A percentile compares a stretch with the other conserved stretches of the same genome.
These are phyloP conservation scores for Sebastes minor DNA, from an alignment of 2,797 vertebrate genomes.

Conservation along the genomic window DNA sequence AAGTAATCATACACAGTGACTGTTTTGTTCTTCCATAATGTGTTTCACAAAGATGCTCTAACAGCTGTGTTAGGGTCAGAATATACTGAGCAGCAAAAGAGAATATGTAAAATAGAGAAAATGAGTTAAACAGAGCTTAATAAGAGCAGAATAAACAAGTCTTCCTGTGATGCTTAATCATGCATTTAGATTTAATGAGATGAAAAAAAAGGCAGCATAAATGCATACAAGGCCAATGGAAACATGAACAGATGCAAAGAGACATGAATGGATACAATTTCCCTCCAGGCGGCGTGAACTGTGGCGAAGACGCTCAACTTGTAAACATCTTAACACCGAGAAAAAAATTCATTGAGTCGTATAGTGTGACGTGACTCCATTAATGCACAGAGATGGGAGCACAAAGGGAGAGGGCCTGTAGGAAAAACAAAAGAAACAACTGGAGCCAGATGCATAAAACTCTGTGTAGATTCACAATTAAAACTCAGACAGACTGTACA, in stretches of 20 bases:
- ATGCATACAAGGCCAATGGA: not conserved
- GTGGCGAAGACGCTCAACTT: not conserved
- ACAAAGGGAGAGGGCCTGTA: not conserved
- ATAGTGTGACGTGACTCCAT: not conserved
- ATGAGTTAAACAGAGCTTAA: not conserved
- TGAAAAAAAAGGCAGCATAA: not conserved
- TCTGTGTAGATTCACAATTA: not conserved
- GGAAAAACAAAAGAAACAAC: not conserved
- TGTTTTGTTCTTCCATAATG: not conserved
- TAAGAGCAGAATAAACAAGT: not conserved
- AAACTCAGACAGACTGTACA: not conserved
- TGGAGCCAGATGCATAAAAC: not conserved
- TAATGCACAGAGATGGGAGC: not conserved
- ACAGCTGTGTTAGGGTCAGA: not conserved
- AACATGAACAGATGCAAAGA: slow-evolving; percentile 8
- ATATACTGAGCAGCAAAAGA: not conserved
- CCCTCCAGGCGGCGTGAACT: not conserved
- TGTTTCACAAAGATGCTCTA: not conserved
- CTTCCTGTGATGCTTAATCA: not conserved
- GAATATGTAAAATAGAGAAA: not conserved
- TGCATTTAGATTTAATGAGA: slow-evolving; percentile 18
- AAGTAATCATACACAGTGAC: slow-evolving; percentile 4
- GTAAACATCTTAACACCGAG: not conserved
- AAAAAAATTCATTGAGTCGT: not conserved
- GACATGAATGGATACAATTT: not conserved